Evolutionary conservation across 2,888 invertebrate genomes (phyloP).

Genomic region (Sarcophaga variegata): DNA sequence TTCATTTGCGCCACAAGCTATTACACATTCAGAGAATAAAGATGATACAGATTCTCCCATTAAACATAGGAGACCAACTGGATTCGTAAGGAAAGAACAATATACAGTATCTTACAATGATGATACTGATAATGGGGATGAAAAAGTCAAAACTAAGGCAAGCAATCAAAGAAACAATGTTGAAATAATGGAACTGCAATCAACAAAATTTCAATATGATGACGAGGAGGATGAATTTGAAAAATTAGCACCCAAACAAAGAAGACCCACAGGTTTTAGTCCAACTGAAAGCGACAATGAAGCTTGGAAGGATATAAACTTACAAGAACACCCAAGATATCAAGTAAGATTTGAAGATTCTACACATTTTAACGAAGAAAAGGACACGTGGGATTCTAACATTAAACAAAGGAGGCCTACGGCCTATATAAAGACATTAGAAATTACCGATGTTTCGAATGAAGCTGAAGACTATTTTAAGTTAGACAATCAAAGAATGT

Average conservation of each 20-base stretch:
- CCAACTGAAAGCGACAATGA: neutral
- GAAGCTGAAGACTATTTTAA: neutral
- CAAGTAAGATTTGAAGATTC: slow-evolving; percentile 22
- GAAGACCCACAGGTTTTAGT: slow-evolving; percentile 45
- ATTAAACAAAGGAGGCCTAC: slow-evolving; percentile 58
- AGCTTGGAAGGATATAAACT: neutral
- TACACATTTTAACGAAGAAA: slow-evolving; percentile 32
- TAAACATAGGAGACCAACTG: slow-evolving; percentile 52
- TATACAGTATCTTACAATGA: slow-evolving; percentile 31
- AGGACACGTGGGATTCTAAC: neutral
- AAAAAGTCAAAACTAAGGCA: neutral
- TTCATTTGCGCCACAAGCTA: neutral
- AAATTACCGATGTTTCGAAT: slow-evolving; percentile 2
- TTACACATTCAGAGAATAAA: neutral
- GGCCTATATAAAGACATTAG: slow-evolving; percentile 20
- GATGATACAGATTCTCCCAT: neutral
- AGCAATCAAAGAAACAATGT: slow-evolving; percentile 33
- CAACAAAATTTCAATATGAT: slow-evolving; percentile 20
- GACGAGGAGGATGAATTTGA: slow-evolving; percentile 15
- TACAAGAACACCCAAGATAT: neutral
- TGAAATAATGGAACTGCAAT: slow-evolving; percentile 1
- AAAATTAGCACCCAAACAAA: slow-evolving; percentile 45
- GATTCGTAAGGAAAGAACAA: slow-evolving; percentile 23
- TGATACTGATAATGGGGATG: slow-evolving; percentile 28
- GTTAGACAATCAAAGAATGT: slow-evolving; percentile 37